These are phyloP conservation scores for Protula sp. DNA, from an alignment of 2,888 invertebrate genomes.

Conservation along the genomic window DNA sequence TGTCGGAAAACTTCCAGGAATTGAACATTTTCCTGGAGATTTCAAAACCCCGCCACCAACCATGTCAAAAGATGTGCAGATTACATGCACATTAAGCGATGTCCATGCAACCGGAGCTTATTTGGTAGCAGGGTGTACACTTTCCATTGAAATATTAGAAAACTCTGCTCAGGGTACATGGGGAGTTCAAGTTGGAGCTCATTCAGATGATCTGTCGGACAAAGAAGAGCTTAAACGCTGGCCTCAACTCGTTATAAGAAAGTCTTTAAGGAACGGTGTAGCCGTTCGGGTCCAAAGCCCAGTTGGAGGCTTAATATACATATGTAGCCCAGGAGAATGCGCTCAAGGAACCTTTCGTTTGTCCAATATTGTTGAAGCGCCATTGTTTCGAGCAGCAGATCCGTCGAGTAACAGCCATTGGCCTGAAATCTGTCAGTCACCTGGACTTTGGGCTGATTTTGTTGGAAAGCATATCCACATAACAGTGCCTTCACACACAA, in stretches of 20 bases:
- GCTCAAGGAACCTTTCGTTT: conserved; percentile 1
- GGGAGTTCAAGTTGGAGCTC: conserved; percentile 23
- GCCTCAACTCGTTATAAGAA: conserved; percentile 9
- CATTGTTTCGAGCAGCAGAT: conserved; percentile 11
- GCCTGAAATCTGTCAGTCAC: conserved; percentile 6
- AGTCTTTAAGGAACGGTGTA: not conserved
- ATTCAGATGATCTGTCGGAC: conserved; percentile 20
- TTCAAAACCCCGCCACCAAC: conserved; percentile 10
- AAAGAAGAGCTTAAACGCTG: conserved; percentile 6
- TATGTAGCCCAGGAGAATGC: conserved; percentile 4
- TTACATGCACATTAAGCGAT: conserved; percentile 11
- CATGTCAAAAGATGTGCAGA: conserved; percentile 4
- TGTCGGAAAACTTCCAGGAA: conserved; percentile 18
- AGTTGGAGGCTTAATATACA: conserved; percentile 16
- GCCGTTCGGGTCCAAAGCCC: conserved; percentile 1
- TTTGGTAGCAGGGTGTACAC: conserved; percentile 11
- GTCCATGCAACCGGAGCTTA: conserved; percentile 21
- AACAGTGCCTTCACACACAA: conserved; percentile 21
- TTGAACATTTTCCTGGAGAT: conserved; percentile 26
- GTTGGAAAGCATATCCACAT: conserved; percentile 21
- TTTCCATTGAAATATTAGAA: conserved; percentile 5
- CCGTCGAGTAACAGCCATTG: conserved; percentile 3
- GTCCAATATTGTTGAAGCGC: conserved; percentile 15
- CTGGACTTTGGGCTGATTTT: conserved; percentile 29
- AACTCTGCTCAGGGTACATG: conserved; percentile 9